These are phyloP conservation scores for Erpetoichthys calabaricus DNA, from an alignment of 2,797 vertebrate genomes.

Conservation along the genomic window DNA sequence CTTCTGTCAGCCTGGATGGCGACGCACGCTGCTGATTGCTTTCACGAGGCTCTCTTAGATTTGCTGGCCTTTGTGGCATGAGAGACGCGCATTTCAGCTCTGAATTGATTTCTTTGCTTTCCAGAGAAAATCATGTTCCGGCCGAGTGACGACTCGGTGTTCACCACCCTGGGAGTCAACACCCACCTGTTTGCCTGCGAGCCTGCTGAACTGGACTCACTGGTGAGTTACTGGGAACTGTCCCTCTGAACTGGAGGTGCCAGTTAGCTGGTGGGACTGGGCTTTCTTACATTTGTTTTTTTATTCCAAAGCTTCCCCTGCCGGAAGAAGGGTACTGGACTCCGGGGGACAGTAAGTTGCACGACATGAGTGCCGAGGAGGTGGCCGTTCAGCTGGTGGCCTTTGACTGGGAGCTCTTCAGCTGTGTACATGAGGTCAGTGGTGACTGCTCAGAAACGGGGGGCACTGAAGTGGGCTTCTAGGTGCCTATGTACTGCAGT, in stretches of 20 bases:
- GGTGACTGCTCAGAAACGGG: neutral
- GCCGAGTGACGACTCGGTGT: slow-evolving; percentile 85
- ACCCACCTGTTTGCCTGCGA: slow-evolving; percentile 89
- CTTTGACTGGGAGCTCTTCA: slow-evolving; percentile 94
- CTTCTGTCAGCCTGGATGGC: no score
- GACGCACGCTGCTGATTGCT: no score
- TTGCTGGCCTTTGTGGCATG: no score
- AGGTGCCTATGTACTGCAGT: neutral
- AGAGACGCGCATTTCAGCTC: no score
- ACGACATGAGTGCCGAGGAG: slow-evolving; percentile 81
- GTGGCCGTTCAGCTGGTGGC: slow-evolving; percentile 80
- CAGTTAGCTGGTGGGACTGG: neutral
- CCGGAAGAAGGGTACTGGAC: slow-evolving; percentile 87
- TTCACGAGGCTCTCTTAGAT: no score
- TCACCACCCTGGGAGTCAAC: slow-evolving; percentile 91
- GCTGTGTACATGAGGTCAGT: slow-evolving; percentile 83
- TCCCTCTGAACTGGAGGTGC: neutral
- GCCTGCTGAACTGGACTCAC: slow-evolving; percentile 60
- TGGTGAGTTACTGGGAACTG: slow-evolving; percentile 52
- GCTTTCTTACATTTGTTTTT: neutral
- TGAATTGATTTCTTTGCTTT: no score
- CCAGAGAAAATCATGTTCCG: slow-evolving; percentile 84
- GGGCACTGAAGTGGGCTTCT: neutral
- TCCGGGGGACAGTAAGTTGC: slow-evolving; percentile 82
- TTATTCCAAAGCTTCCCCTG: slow-evolving; percentile 51